Evolutionary conservation across 2,888 invertebrate genomes (phyloP).

Genomic region (Apodemia mormo): DNA sequence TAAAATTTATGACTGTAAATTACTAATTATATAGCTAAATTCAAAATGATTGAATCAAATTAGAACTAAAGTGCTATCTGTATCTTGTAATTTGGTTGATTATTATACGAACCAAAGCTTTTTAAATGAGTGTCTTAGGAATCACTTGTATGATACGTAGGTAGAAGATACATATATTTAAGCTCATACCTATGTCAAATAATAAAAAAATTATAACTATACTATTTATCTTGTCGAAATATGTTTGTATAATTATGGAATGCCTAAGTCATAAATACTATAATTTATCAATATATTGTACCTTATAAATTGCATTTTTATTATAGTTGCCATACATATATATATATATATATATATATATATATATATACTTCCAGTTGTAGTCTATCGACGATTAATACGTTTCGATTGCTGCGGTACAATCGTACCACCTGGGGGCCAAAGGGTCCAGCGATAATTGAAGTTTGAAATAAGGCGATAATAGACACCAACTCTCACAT

Average conservation of each 20-base stretch:
- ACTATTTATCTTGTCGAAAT: constrained; percentile 19
- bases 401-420: no score
- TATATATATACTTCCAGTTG: no score
- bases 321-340: neutral
- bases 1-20: no score
- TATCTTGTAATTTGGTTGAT: neutral
- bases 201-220: constrained; percentile 18
- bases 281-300: constrained; percentile 17
- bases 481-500: no score
- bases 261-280: constrained; percentile 30
- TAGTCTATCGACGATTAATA: no score
- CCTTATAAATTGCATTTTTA: neutral
- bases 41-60: no score
- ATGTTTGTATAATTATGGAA: constrained; percentile 25
- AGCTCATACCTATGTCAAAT: constrained; percentile 8
- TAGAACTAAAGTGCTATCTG: no score
- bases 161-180: constrained; percentile 3
- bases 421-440: no score
- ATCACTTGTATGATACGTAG: constrained; percentile 19
- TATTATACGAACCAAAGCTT: constrained; percentile 25
- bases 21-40: no score
- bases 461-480: no score
- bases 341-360: no score
- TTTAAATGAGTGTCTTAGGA: constrained; percentile 20
- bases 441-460: no score